Conservation (phyloP, 2,888 invertebrate species). For the Microplitis deprimator region DNA sequence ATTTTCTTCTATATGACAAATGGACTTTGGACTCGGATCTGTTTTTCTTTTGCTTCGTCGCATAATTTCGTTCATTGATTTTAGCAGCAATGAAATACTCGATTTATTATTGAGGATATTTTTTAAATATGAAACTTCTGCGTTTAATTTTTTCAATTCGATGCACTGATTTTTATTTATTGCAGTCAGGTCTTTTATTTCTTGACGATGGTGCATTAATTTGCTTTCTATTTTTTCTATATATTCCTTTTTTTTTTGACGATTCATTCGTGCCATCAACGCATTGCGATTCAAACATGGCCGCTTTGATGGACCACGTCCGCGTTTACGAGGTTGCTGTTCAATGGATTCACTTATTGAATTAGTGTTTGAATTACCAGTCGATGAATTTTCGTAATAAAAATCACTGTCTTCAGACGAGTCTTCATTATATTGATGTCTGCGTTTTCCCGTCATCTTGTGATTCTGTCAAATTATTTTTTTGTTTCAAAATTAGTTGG, state of each 20-base stretch:
- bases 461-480: neutral
- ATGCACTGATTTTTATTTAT: conserved; percentile 72
- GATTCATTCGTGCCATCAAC: conserved; percentile 76
- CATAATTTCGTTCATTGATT: conserved; percentile 68
- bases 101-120: conserved; percentile 74
- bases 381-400: neutral
- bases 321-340: conserved; percentile 46
- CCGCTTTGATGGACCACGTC: conserved; percentile 62
- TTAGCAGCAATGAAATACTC: conserved; percentile 73
- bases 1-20: neutral
- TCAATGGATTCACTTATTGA: conserved; percentile 26
- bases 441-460: neutral
- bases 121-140: conserved; percentile 74
- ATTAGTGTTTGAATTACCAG: neutral
- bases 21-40: neutral
- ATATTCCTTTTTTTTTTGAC: conserved; percentile 76
- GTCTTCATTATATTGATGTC: neutral
- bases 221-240: conserved; percentile 74
- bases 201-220: conserved; percentile 69
- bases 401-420: neutral
- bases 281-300: conserved; percentile 75
- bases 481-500: neutral
- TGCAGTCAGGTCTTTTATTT: conserved; percentile 72
- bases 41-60: neutral
- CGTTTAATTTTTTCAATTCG: conserved; percentile 72